phyloP scores from a whole-genome alignment of 2,888 invertebrate species.

The Sphaerolaimus hirsutus region DNA sequence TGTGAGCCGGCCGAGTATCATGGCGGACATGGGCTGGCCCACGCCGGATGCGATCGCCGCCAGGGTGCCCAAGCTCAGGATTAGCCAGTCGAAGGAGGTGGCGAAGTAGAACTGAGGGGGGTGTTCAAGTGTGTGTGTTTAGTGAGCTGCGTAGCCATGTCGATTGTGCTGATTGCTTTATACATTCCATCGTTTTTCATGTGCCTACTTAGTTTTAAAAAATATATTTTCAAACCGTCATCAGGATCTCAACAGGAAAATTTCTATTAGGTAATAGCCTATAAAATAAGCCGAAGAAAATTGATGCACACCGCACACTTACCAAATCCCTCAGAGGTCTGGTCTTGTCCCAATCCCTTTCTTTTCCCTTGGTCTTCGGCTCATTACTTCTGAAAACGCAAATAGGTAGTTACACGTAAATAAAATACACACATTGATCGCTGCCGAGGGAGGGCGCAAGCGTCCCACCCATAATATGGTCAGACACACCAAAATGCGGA shows the following conservation, averaged over 20 bases:
- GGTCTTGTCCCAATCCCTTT: not conserved
- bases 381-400: no score
- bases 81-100: not conserved
- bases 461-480: no score
- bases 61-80: conserved; percentile 1
- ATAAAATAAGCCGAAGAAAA: no score
- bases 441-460: no score
- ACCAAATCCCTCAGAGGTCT: not conserved
- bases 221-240: no score
- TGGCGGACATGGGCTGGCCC: conserved; percentile 4
- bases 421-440: no score
- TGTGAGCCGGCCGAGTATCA: conserved; percentile 4
- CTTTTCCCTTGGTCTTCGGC: not conserved
- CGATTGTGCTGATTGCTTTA: not conserved
- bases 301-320: no score
- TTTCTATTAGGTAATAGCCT: no score
- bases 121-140: not conserved
- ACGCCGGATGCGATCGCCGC: conserved; percentile 1
- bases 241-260: no score
- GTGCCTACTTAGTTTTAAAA: no score
- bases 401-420: no score
- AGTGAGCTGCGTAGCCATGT: not conserved
- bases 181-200: not conserved
- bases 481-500: no score
- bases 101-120: conserved; percentile 5